A percentile compares a stretch with the other conserved stretches of the same genome.
phyloP scores from a whole-genome alignment of 2,113 vertebrate genomes.

The Corydoras sp. region DNA sequence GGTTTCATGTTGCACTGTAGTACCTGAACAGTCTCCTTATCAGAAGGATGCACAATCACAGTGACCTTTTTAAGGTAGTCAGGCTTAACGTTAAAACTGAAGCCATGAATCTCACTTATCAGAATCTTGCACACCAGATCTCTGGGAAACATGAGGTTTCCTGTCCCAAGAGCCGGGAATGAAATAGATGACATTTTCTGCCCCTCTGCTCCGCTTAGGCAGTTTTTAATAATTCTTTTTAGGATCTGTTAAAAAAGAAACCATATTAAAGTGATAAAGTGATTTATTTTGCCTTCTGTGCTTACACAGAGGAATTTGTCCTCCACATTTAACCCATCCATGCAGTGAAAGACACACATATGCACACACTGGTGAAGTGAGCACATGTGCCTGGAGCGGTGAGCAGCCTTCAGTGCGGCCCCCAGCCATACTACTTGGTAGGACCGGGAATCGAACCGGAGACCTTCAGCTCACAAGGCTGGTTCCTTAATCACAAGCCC shows the following conservation, averaged over 20 bases:
- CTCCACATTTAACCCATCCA: too few species aligned
- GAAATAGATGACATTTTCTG: conserved; percentile 61
- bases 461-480: too few species aligned
- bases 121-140: conserved; percentile 64
- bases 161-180: conserved; percentile 84
- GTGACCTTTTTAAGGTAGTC: conserved; percentile 65
- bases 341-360: too few species aligned
- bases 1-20: not conserved
- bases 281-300: too few species aligned
- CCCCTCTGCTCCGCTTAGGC: conserved; percentile 66
- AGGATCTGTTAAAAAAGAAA: conserved; percentile 50
- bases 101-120: conserved; percentile 62
- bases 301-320: too few species aligned
- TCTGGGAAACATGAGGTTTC: conserved; percentile 76
- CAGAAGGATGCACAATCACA: conserved; percentile 69
- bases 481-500: too few species aligned
- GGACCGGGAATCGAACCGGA: too few species aligned
- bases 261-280: too few species aligned
- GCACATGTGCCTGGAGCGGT: too few species aligned
- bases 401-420: too few species aligned
- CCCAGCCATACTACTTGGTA: too few species aligned
- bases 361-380: too few species aligned
- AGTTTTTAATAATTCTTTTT: conserved; percentile 56
- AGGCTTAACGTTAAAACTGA: conserved; percentile 48
- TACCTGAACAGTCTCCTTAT: conserved; percentile 45